Evolutionary conservation across 2,797 vertebrate species (phyloP), one percentile per base, ranked within the genome.

Genomic region (Taeniopygia guttata): DNA sequence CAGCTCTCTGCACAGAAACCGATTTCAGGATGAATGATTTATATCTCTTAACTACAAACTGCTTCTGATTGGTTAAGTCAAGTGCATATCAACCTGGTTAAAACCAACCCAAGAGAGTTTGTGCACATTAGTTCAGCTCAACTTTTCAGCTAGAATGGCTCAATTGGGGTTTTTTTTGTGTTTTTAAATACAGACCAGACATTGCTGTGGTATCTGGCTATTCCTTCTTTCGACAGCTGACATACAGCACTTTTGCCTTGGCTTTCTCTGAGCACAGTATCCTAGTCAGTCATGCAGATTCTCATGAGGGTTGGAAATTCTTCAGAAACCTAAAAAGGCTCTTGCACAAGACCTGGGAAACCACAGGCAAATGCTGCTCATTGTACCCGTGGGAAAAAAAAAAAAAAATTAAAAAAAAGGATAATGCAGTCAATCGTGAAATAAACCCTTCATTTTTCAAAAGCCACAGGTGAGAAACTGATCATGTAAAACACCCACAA

Each of bases 151-250:
- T 82, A 55, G 82, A 79, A 5, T 11, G 46, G 17, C 66, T 81
- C 46, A 78, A 0, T 2, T 51, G 16, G n/a, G 1, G 1, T 15
- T 27, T n/a, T 51, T 49, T 48, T 9, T 25, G 38, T 45, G 22
- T 59, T 80, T 93, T 56, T 68, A 75, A 67, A 68, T 54, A 29
- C 12, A 81, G 55, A 52, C 7, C 16, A 79, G 59, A n/a, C 32
- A 13, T 62, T 0, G 0, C 25, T 9, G 0, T 40, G n/a, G 34
- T 34, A 34, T 7, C 10, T 40, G 46, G 18, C 10, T 78, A 5
- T 51, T 43, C 64, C 13, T 43, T 48, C 60, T 68, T 20, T 60
- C 45, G 25, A 55, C n/a, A 40, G 10, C 42, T 66, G 32, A 43
- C 19, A 9, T 11, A 19, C 34, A 62, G 34, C 12, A 12, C 9